Percentiles rank a stretch among this genome's conserved stretches.
phyloP scores from a whole-genome alignment of 2,888 invertebrate species.

The Polydrusus pterygomalis region DNA sequence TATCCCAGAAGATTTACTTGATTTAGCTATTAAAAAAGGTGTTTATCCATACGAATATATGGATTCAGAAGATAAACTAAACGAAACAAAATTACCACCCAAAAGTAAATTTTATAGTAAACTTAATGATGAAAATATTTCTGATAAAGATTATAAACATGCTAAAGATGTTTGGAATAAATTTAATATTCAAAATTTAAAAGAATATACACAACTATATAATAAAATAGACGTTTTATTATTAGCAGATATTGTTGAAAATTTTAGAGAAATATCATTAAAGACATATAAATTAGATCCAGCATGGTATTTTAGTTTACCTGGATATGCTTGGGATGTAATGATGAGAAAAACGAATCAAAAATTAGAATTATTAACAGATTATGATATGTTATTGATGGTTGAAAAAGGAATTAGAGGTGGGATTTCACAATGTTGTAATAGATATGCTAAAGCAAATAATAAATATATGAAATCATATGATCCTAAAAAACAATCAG shows the following conservation, averaged over 20 bases:
- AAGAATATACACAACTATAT: background rate
- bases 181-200: slow-evolving; percentile 1
- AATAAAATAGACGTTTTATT: slow-evolving; percentile 4
- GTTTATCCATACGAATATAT: slow-evolving; percentile 1
- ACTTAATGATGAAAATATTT: slow-evolving; percentile 1
- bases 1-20: background rate
- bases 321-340: slow-evolving; percentile 26
- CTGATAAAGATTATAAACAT: slow-evolving; percentile 3
- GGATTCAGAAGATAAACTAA: background rate
- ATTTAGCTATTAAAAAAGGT: slow-evolving; percentile 2
- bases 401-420: slow-evolving; percentile 35
- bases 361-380: slow-evolving; percentile 43
- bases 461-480: slow-evolving; percentile 22
- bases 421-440: slow-evolving; percentile 31
- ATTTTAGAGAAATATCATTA: background rate
- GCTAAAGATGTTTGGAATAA: background rate
- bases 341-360: slow-evolving; percentile 27
- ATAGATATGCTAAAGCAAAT: slow-evolving; percentile 17
- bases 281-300: slow-evolving; percentile 2
- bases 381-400: slow-evolving; percentile 43
- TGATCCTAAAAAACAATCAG: slow-evolving; percentile 1
- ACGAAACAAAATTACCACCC: slow-evolving; percentile 1
- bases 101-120: slow-evolving; percentile 2
- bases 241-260: slow-evolving; percentile 1
- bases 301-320: slow-evolving; percentile 15